Evolutionary conservation across 2,113 vertebrate species (phyloP), one percentile per base, ranked within the genome.

Genomic region (Ardeotis arabs): DNA sequence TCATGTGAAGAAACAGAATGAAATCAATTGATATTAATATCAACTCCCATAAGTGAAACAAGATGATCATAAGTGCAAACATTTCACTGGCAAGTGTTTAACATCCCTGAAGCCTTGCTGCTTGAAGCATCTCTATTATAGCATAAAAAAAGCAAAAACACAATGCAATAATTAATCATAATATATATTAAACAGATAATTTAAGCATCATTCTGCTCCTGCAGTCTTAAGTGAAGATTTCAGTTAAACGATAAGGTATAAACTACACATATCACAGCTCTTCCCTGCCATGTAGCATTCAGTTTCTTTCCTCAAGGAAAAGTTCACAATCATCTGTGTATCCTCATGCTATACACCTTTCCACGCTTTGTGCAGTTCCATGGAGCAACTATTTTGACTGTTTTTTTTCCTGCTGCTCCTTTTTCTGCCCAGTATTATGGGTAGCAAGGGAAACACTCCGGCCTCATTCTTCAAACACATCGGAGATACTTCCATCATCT

Each of bases 21-120:
- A 87, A 96, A 91, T 77, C 91, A 93, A 81, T 64, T 85, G 55
- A 84, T 67, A 68, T 80, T 94, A 80, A 75, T 84, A 95, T 73
- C 82, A 95, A 12, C 56, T 92, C 45, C 25, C 31, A 12, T 35
- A 81, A 90, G 37, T 55, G 79, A 89, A 88, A 87, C n/a, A 82
- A 84, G 58, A 89, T 56, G 45, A 80, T 85, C 16, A 22, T 62
- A 96, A 86, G 49, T 76, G 86, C 59, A 92, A 94, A 87, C 37
- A 73, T 78, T 78, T 82, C 91, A 78, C 29, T 29, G 68, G 9
- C 2, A 6, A 52, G 17, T 5, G 1, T 58, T 91, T 77, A 52
- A 78, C 23, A 69, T 44, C 67, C 67, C 64, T 75, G 44, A 95
- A 90, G 67, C 47, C 12, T 81, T 45, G 28, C 69, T 79, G 13